Evolutionary conservation across 2,113 vertebrate genomes (phyloP).

Genomic region (Haemorhous mexicanus): DNA sequence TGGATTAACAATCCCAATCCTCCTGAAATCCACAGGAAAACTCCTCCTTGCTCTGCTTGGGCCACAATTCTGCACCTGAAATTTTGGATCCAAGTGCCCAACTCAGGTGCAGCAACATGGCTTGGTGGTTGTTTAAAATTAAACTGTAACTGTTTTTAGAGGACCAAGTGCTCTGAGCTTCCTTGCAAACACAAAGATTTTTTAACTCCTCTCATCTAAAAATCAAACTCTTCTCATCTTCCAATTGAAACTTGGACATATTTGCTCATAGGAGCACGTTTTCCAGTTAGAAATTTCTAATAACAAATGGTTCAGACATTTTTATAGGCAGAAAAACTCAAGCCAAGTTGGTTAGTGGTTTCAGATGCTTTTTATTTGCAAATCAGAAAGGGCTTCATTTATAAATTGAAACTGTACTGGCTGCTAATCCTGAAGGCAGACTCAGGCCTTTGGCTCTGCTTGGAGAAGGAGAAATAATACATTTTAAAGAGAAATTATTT

Average conservation of each 20-base stretch:
- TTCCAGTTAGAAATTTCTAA: constrained; percentile 60
- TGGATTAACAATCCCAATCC: neutral
- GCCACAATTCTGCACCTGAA: neutral
- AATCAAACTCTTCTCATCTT: neutral
- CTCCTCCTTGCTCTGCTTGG: neutral
- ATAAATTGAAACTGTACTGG: constrained; percentile 15
- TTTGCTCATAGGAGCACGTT: constrained; percentile 20
- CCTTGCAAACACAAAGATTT: neutral
- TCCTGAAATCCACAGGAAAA: neutral
- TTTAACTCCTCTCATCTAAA: neutral
- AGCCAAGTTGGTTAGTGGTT: constrained; percentile 56
- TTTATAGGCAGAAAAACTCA: constrained; percentile 53
- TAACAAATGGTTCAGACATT: constrained; percentile 57
- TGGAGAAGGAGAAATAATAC: neutral
- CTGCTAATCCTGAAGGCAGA: constrained; percentile 11
- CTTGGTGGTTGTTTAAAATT: neutral
- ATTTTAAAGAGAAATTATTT: constrained; percentile 52
- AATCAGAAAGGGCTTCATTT: constrained; percentile 32
- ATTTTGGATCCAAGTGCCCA: neutral
- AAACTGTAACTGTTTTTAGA: neutral
- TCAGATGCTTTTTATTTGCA: constrained; percentile 62
- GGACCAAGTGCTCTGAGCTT: neutral
- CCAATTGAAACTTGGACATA: constrained; percentile 13
- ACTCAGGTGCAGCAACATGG: neutral
- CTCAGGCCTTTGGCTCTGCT: neutral